Evolutionary conservation across 1,140 invertebrate species (phyloP), one percentile per base, ranked within the genome.

Genomic region (Lepeophtheirus salmonis): DNA sequence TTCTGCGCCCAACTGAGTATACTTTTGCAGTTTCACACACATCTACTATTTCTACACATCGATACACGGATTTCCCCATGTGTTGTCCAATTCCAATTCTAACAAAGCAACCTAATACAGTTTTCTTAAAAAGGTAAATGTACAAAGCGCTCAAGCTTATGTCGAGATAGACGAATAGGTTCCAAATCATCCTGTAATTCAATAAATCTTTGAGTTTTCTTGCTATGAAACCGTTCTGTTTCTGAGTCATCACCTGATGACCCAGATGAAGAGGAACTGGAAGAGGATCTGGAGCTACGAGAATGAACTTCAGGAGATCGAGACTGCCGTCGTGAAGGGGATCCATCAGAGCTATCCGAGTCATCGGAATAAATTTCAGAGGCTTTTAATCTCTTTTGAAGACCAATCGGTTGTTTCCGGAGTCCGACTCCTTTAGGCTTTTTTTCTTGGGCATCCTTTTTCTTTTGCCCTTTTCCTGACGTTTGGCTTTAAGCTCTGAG

Each of bases 21-120:
- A 97, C 80, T 75, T 87, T 97, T 0, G 82, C 83, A 0, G 91
- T 96, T 75, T 97, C 94, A 61, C 92, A 87, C 2, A 97, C 89
- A 64, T 88, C 90, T 60, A 83, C 79, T 41, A 97, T 84, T 76
- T 97, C 92, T 16, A 89, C 90, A 48, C 95, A 73, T 74, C 80
- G 67, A 52, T 67, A 70, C 62, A 67, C 69, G 17, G 57, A 50
- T 18, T 21, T 14, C 2, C 50, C 18, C 50, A 3, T 16, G 25
- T 17, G 16, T 63, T 22, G 58, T 25, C n/a, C 50, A 62, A 22
- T 62, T 64, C 90, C 89, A 68, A 99, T 89, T 21, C 90, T 76
- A 0, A 97, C 94, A 74, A 89, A 98, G 71, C 89, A 96, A 22
- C 92, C 92, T 63, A 79, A 78, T 1, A 88, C 88, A 2, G 90